These are phyloP conservation scores for Sinentomon sp. DNA, from an alignment of 2,888 invertebrate genomes.

Conservation along the genomic window DNA sequence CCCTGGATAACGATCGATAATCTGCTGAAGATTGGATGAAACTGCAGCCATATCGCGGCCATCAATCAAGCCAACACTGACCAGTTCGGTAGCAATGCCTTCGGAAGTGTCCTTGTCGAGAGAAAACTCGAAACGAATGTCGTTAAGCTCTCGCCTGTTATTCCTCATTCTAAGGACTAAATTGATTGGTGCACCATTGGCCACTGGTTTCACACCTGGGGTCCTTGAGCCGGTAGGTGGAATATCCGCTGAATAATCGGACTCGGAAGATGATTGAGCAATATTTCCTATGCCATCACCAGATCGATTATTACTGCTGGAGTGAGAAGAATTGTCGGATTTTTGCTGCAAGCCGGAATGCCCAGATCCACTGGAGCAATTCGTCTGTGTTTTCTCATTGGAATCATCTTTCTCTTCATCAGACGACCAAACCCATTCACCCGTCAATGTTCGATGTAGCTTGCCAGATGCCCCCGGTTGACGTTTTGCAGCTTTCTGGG, in stretches of 20 bases:
- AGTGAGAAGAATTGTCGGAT: background rate
- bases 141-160: slow-evolving; percentile 66
- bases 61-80: slow-evolving; percentile 81
- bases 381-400: background rate
- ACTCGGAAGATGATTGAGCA: background rate
- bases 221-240: slow-evolving; percentile 1
- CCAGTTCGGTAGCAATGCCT: slow-evolving; percentile 76
- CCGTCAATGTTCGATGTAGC: slow-evolving; percentile 74
- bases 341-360: background rate
- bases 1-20: slow-evolving; percentile 40
- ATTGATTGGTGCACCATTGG: slow-evolving; percentile 29
- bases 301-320: background rate
- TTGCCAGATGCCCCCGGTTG: slow-evolving; percentile 64
- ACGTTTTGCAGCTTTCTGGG: slow-evolving; percentile 53
- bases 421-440: slow-evolving; percentile 96
- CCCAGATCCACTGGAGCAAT: background rate
- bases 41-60: slow-evolving; percentile 72
- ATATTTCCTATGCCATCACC: background rate
- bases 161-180: slow-evolving; percentile 74
- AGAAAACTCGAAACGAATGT: slow-evolving; percentile 89
- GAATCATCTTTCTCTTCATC: slow-evolving; percentile 53
- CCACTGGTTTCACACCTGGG: background rate
- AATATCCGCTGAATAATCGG: slow-evolving; percentile 4
- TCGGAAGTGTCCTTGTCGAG: slow-evolving; percentile 66
- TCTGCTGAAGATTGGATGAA: slow-evolving; percentile 66